Conservation (phyloP, 1,140 invertebrate genomes). For the Drosophila miranda region DNA sequence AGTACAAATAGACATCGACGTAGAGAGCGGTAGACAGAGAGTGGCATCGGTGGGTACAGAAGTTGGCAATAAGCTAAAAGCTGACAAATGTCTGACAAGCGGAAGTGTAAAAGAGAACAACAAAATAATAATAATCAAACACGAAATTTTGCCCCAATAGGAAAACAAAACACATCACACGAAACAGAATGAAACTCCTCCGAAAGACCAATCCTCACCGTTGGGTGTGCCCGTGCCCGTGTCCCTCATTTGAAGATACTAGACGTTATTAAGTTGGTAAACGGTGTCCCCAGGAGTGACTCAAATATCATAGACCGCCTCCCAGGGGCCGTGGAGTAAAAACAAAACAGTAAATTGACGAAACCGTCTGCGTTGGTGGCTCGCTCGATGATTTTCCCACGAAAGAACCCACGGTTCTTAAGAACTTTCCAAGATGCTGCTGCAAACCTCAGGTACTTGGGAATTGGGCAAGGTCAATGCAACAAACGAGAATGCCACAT, state of each 20-base stretch:
- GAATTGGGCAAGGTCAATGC: constrained; percentile 59
- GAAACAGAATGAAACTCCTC: background rate
- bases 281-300: too few species aligned
- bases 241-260: too few species aligned
- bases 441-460: constrained; percentile 11
- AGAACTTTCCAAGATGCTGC: background rate
- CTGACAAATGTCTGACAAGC: constrained; percentile 79
- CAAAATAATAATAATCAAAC: constrained; percentile 29
- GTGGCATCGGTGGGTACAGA: constrained; percentile 15
- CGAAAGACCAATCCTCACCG: too few species aligned
- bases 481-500: constrained; percentile 7
- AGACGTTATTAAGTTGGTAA: too few species aligned
- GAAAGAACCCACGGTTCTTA: constrained; percentile 12
- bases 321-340: too few species aligned
- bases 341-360: too few species aligned
- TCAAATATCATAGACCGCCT: too few species aligned
- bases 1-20: constrained; percentile 13
- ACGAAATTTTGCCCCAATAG: constrained; percentile 21
- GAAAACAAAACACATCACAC: constrained; percentile 7
- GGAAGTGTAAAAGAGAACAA: constrained; percentile 64
- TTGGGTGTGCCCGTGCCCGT: too few species aligned
- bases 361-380: too few species aligned
- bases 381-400: constrained; percentile 3
- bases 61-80: constrained; percentile 77
- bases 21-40: background rate